Evolutionary conservation across 2,113 vertebrate genomes (phyloP), one percentile per base, ranked within the genome.

Genomic region (Sitta europaea): DNA sequence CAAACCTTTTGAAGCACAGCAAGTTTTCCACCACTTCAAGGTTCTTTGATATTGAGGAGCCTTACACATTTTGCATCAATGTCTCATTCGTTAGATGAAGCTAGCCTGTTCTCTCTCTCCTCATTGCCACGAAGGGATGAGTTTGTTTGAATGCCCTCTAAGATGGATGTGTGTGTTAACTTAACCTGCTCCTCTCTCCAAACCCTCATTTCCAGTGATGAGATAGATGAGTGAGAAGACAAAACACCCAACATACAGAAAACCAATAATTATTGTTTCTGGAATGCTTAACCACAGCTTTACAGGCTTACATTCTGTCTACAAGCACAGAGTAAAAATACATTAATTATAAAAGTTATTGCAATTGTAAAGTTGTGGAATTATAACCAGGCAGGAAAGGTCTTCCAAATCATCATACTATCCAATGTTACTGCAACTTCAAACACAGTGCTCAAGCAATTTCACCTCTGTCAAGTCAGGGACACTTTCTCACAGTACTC

Each of bases 391-490:
- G 33, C 9, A 79, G 53, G 63, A 45, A 79, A 65, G 12, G 14
- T 29, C 13, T 62, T 42, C 24, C 24, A 62, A n/a, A 47, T 31
- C 25, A 71, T 63, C 22, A 5, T 2, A 23, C 5, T 19, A 24
- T 5, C 19, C 22, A 25, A 14, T 2, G 9, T 24, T 31, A 71
- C 18, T 67, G 62, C 47, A 87, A 50, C 11, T 38, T 24, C 20
- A 47, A 71, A 89, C 15, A 73, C 33, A 45, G 11, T 0, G 12
- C 14, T 35, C 24, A 42, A 57, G 2, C 33, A 35, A 35, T 20
- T 57, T 38, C 7, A 67, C 6, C 24, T 45, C 31, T 35, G 79
- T 18, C 10, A 43, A 74, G 13, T 0, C 0, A 0, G 5, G 5
- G 10, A 24, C 29, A 13, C 12, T 20, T 29, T 28, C 28, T 54